These are phyloP conservation scores for Himalopsyche anomala DNA, from an alignment of 2,888 invertebrate genomes.

Conservation along the genomic window DNA sequence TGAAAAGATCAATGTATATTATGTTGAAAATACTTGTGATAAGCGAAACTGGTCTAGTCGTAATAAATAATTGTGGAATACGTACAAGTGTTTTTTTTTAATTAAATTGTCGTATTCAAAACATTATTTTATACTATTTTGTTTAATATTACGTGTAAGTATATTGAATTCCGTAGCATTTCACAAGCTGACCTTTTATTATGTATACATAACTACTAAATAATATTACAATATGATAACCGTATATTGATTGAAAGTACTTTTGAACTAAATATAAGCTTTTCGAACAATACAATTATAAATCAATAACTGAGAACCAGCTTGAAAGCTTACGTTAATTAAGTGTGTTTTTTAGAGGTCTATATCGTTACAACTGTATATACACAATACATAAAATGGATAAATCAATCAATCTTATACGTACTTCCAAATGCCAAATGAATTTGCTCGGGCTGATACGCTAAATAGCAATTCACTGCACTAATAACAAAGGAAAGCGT, in stretches of 20 bases:
- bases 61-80: no score
- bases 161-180: neutral
- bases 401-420: constrained; percentile 51
- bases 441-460: constrained; percentile 82
- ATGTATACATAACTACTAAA: neutral
- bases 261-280: no score
- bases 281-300: no score
- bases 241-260: no score
- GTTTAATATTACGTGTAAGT: neutral
- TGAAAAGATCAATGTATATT: no score
- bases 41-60: no score
- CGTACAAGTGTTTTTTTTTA: no score
- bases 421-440: constrained; percentile 82
- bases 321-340: neutral
- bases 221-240: no score
- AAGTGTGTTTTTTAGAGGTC: neutral
- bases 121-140: no score
- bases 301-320: neutral
- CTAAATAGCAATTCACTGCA: constrained; percentile 44
- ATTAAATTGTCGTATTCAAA: no score
- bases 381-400: constrained; percentile 69
- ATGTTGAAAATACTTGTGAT: no score
- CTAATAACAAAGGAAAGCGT: constrained; percentile 51
- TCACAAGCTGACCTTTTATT: neutral
- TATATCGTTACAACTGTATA: neutral